Conservation (phyloP, 1,140 invertebrate species). For the Drosophila sechellia region DNA sequence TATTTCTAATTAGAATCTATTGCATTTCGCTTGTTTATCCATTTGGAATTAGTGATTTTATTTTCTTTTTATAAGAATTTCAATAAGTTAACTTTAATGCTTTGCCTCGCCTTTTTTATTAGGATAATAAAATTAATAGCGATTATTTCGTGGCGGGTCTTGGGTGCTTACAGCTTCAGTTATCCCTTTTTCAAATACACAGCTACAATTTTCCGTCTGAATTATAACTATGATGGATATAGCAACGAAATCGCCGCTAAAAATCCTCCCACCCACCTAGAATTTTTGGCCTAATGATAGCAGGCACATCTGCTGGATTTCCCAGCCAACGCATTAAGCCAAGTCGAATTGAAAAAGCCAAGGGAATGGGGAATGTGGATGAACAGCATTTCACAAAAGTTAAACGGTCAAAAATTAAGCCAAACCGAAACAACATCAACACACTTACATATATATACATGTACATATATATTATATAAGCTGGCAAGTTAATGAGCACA, state of each 20-base stretch:
- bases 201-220: too few species aligned
- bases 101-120: too few species aligned
- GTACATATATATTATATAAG: conserved; percentile 41
- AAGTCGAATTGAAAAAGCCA: conserved; percentile 19
- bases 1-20: conserved; percentile 8
- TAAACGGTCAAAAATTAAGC: conserved; percentile 76
- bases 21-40: background rate
- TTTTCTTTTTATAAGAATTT: too few species aligned
- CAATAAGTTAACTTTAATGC: too few species aligned
- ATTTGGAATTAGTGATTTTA: background rate
- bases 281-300: conserved; percentile 51
- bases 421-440: conserved; percentile 37
- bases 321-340: conserved; percentile 69
- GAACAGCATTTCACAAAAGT: conserved; percentile 61
- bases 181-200: background rate
- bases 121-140: too few species aligned
- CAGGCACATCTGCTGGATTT: conserved; percentile 66
- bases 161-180: too few species aligned
- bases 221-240: conserved; percentile 43
- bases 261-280: conserved; percentile 2
- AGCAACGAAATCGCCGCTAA: conserved; percentile 1
- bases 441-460: conserved; percentile 13
- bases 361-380: background rate
- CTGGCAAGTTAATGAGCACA: conserved; percentile 71
- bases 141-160: too few species aligned